Conservation (phyloP, 1,140 invertebrate genomes). For the Lordiphosa stackelbergi region DNA sequence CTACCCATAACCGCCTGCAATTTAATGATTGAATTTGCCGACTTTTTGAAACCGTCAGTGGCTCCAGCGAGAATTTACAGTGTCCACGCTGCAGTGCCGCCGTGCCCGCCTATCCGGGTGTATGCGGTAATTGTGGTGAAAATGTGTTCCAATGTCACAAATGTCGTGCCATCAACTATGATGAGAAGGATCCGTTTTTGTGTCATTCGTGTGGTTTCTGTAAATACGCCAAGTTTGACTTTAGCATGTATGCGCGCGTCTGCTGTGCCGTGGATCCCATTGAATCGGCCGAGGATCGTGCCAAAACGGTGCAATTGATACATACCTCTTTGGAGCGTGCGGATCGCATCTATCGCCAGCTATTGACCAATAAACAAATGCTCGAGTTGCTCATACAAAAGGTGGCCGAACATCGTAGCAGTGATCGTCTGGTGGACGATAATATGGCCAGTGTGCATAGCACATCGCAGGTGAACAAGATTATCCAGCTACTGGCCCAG, state of each 20-base stretch:
- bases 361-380: conserved; percentile 92
- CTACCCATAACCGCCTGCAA: conserved; percentile 98
- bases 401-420: conserved; percentile 73
- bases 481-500: conserved; percentile 92
- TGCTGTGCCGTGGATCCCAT: conserved; percentile 98
- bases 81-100: conserved; percentile 97
- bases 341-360: conserved; percentile 93
- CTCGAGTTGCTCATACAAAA: conserved; percentile 82
- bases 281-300: conserved; percentile 96
- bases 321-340: conserved; percentile 95
- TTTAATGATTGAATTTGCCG: conserved; percentile 99
- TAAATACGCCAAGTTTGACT: conserved; percentile 99
- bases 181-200: conserved; percentile 98
- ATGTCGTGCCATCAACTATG: conserved; percentile 98
- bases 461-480: conserved; percentile 85
- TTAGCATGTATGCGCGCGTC: conserved; percentile 90
- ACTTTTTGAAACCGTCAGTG: conserved; percentile 95
- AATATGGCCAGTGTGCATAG: conserved; percentile 78
- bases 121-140: conserved; percentile 98
- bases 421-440: conserved; percentile 76
- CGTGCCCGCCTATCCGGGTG: conserved; percentile 97
- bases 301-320: conserved; percentile 94
- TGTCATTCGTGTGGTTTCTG: conserved; percentile 99
- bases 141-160: conserved; percentile 99
- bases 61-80: conserved; percentile 92